phyloP scores from a whole-genome alignment of 2,888 invertebrate genomes.

The Xylota sylvarum region DNA sequence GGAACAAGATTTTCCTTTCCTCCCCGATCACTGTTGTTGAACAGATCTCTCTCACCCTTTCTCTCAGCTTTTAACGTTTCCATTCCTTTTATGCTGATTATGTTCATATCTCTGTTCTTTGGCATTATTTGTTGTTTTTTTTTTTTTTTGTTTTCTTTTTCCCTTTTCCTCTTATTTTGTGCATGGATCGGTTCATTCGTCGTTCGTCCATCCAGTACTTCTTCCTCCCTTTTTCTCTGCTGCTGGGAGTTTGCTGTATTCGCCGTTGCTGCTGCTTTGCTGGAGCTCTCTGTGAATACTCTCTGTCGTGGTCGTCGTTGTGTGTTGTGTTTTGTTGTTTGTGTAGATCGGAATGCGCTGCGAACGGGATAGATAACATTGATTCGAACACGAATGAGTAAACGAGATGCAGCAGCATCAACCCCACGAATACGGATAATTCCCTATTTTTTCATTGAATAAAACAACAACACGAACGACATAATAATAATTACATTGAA shows the following conservation, averaged over 20 bases:
- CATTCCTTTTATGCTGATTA: slow-evolving; percentile 42
- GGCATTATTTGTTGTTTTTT: slow-evolving; percentile 9
- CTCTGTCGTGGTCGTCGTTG: not conserved
- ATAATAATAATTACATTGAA: slow-evolving; percentile 46
- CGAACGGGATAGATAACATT: slow-evolving; percentile 64
- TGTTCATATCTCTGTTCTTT: slow-evolving; percentile 34
- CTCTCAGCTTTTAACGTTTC: slow-evolving; percentile 12
- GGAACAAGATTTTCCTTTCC: not conserved
- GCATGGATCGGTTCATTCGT: slow-evolving; percentile 25
- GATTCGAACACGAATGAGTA: slow-evolving; percentile 50
- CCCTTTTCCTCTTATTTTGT: slow-evolving; percentile 10
- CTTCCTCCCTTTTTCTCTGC: slow-evolving; percentile 9
- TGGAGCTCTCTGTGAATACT: slow-evolving; percentile 7
- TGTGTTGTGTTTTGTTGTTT: slow-evolving; percentile 47
- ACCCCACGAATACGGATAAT: slow-evolving; percentile 52
- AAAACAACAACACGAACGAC: slow-evolving; percentile 52
- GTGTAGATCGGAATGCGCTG: slow-evolving; percentile 71
- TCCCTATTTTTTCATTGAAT: slow-evolving; percentile 40
- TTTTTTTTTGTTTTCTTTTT: slow-evolving; percentile 2
- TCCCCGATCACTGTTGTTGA: not conserved
- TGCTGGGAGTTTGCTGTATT: slow-evolving; percentile 3
- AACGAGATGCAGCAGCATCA: slow-evolving; percentile 50
- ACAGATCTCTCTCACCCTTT: not conserved
- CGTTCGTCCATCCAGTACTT: slow-evolving; percentile 43
- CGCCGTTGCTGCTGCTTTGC: not conserved